Percentiles rank a stretch among this genome's conserved stretches.
These are phyloP conservation scores for Pteropus alecto DNA, from an alignment of 2,113 vertebrate species.

Conservation along the genomic window DNA sequence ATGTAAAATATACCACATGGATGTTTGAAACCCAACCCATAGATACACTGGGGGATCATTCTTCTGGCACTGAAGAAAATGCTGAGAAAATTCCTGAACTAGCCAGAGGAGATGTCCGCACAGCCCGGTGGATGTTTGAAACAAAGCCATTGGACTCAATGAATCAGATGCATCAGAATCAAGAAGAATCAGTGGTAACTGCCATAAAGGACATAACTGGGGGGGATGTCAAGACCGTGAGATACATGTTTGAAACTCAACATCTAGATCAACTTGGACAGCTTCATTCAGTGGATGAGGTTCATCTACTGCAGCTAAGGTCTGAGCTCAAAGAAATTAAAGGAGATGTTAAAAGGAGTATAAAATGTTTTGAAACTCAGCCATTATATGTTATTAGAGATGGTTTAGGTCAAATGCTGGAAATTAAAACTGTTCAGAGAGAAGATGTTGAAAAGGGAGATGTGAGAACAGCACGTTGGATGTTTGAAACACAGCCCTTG, in stretches of 20 bases:
- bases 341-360: conserved; percentile 86
- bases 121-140: conserved; percentile 89
- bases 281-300: conserved; percentile 87
- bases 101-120: conserved; percentile 84
- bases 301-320: conserved; percentile 86
- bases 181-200: conserved; percentile 68
- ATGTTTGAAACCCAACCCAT: conserved; percentile 92
- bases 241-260: conserved; percentile 89
- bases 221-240: conserved; percentile 88
- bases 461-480: conserved; percentile 88
- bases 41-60: conserved; percentile 75
- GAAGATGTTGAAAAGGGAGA: conserved; percentile 88
- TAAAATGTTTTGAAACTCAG: conserved; percentile 90
- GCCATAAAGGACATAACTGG: conserved; percentile 83
- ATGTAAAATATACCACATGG: conserved; percentile 88
- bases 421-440: conserved; percentile 89
- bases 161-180: conserved; percentile 86
- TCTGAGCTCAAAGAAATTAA: conserved; percentile 90
- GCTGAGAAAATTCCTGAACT: conserved; percentile 84
- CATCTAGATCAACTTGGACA: conserved; percentile 86
- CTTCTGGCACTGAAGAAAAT: conserved; percentile 71
- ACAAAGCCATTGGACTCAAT: conserved; percentile 85
- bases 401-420: conserved; percentile 86
- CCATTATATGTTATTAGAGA: conserved; percentile 89
- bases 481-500: conserved; percentile 89